Percentiles rank a stretch among this genome's conserved stretches.
phyloP scores from a whole-genome alignment of 2,888 invertebrate genomes.

The Odontocerum albicorne region DNA sequence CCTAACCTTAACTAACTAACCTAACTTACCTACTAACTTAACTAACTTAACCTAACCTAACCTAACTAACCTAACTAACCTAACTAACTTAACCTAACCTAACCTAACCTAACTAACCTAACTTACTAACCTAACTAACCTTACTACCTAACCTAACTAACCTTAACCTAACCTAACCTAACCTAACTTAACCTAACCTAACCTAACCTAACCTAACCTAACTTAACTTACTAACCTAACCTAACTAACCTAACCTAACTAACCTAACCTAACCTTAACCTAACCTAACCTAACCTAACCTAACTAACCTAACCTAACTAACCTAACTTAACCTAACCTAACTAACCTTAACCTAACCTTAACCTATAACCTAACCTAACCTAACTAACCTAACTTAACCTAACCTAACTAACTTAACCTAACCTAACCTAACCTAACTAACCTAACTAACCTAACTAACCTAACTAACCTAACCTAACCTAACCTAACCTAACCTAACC shows the following conservation, averaged over 20 bases:
- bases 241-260: neutral
- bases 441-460: conserved; percentile 12
- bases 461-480: conserved; percentile 22
- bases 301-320: neutral
- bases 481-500: conserved; percentile 23
- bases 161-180: conserved; percentile 30
- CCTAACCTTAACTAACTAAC: conserved; percentile 24
- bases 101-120: conserved; percentile 15
- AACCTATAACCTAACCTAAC: conserved; percentile 12
- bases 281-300: neutral
- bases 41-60: conserved; percentile 24
- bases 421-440: conserved; percentile 18
- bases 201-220: conserved; percentile 33
- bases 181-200: conserved; percentile 31
- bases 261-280: conserved; percentile 3
- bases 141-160: conserved; percentile 28
- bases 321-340: conserved; percentile 8
- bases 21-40: conserved; percentile 17
- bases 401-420: conserved; percentile 13
- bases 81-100: conserved; percentile 19
- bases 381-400: conserved; percentile 8
- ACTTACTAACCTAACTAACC: too few species aligned
- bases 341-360: conserved; percentile 17
- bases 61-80: too few species aligned
- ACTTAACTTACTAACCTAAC: conserved; percentile 9